These are phyloP conservation scores for Caenorhabditis remanei DNA, from an alignment of 1,140 invertebrate genomes.

Conservation along the genomic window DNA sequence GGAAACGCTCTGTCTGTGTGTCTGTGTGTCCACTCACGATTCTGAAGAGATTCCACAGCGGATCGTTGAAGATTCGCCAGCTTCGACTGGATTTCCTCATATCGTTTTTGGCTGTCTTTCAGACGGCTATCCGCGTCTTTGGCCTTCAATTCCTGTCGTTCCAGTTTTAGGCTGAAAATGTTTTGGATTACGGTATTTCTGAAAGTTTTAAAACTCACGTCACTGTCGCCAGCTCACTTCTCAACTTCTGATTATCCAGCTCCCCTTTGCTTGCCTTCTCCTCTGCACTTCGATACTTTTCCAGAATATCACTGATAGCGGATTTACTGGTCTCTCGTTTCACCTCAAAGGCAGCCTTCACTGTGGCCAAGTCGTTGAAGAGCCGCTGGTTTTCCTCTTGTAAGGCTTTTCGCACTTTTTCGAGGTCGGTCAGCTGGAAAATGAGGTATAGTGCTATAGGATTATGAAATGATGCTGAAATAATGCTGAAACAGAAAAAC, in stretches of 20 bases:
- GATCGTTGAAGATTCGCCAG: slow-evolving; percentile 11
- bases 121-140: slow-evolving; percentile 5
- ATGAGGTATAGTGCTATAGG: neutral
- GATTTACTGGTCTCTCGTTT: slow-evolving; percentile 41
- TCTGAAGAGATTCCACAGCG: slow-evolving; percentile 25
- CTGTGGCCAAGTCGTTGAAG: slow-evolving; percentile 14
- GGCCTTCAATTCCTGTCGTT: slow-evolving; percentile 31
- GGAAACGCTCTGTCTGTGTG: neutral
- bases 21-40: neutral
- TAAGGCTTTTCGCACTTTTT: slow-evolving; percentile 42
- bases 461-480: no score
- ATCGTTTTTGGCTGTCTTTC: slow-evolving; percentile 35
- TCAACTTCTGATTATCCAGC: slow-evolving; percentile 15
- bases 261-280: slow-evolving; percentile 23
- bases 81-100: slow-evolving; percentile 6
- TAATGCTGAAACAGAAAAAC: no score
- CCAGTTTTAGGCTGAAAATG: slow-evolving; percentile 28
- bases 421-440: slow-evolving; percentile 35
- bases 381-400: slow-evolving; percentile 41
- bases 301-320: slow-evolving; percentile 33
- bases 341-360: slow-evolving; percentile 37
- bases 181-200: neutral
- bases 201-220: neutral
- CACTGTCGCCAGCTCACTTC: slow-evolving; percentile 30
- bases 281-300: slow-evolving; percentile 26